phyloP scores from a whole-genome alignment of 1,140 invertebrate species.

The Plectrocnemia conspersa region DNA sequence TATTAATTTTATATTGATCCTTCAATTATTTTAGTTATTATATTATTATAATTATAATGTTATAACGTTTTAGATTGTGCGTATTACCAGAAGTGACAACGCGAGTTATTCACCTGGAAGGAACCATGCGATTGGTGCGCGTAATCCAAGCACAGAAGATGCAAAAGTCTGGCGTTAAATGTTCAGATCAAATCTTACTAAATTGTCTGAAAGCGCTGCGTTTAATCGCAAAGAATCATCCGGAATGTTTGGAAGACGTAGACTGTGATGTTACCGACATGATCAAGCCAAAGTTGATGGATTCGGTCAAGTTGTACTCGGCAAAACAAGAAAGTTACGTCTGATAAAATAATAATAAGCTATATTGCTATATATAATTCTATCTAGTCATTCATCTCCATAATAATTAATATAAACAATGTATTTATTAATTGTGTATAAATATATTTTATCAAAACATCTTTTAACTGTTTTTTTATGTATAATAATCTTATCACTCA shows the following conservation, averaged over 20 bases:
- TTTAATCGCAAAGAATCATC: slow-evolving; percentile 52
- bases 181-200: slow-evolving; percentile 49
- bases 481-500: no score
- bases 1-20: neutral
- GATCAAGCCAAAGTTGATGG: slow-evolving; percentile 69
- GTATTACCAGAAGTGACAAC: slow-evolving; percentile 65
- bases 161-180: slow-evolving; percentile 41
- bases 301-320: slow-evolving; percentile 57
- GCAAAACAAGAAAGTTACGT: slow-evolving; percentile 51
- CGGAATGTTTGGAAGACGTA: slow-evolving; percentile 51
- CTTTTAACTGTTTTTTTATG: neutral
- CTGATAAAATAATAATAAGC: slow-evolving; percentile 18
- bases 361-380: neutral
- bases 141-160: slow-evolving; percentile 62
- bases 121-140: slow-evolving; percentile 67
- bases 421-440: neutral
- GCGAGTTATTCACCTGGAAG: slow-evolving; percentile 71
- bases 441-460: neutral
- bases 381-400: neutral
- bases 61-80: slow-evolving; percentile 57
- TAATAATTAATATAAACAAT: neutral
- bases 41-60: slow-evolving; percentile 17
- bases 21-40: neutral
- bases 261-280: slow-evolving; percentile 64
- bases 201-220: slow-evolving; percentile 53